Evolutionary conservation across 1,140 invertebrate species (phyloP), one percentile per base, ranked within the genome.

Genomic region (Holcopasites calliopsidis): DNA sequence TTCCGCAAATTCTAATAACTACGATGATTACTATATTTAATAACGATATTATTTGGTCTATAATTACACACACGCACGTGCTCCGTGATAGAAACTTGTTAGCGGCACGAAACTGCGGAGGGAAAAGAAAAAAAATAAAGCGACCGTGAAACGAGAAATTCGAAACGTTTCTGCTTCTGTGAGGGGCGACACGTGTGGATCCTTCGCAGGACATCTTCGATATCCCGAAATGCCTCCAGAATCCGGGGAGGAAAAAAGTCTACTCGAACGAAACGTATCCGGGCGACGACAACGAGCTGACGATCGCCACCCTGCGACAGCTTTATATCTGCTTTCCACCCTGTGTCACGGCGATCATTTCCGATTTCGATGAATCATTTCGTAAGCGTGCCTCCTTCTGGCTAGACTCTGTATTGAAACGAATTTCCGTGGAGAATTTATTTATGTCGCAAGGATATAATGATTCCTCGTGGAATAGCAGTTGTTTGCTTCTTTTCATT

Each of bases 281-380:
- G 49, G 42, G 52, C 18, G 77, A 70, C 60, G 79, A 81, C 79
- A 81, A 40, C 64, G 42, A 49, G 26, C 23, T 65, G 77, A 81
- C 71, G 60, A 42, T 5, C 50, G 11, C 55, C 50, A 31, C 40
- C 40, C 60, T 47, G 60, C 78, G 50, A 69, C 58, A 79, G 77
- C 52, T 58, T 68, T 72, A 42, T 42, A 44, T 42, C 31, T 54
- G 60, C n/a, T 33, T 28, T n/a, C 31, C n/a, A n/a, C 44, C 31
- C 38, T 31, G 1, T 4, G 5, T 26, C 7, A n/a, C 42, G 21
- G 10, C 4, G 33, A 42, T 58, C n/a, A 55, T 18, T 55, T 62
- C 54, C 42, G 26, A 69, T 64, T 62, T 68, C 44, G 60, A 60
- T 68, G 42, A 70, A 52, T 68, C 57, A 61, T 61, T 71, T 26